Base-by-base conservation (phyloP, 2,888 invertebrate species). In the Proisotoma minuta region DNA sequence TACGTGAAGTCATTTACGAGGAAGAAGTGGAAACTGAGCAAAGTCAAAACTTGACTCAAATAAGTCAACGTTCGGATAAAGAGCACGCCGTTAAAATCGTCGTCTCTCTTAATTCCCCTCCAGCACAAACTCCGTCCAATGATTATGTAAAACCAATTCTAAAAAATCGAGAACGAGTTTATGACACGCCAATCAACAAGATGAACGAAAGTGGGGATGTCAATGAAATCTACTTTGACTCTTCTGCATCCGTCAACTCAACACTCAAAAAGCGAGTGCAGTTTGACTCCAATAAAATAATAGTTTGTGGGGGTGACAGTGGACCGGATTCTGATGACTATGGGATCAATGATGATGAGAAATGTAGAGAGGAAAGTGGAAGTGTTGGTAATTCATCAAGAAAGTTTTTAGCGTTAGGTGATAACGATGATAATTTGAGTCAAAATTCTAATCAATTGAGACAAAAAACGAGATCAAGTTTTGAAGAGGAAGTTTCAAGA, bases 1-100 rank as follows among this genome's bases (percentile, higher is more conserved):
- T 71, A 18, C 66, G 70, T 29, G 73, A 73, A 59, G 72, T 69
- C 0, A 73, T 73, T 59, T 72, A 71, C 39, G 73, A 73, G 57
- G 73, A 72, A 49, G 68, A 70, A 2, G 58, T 59, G 34, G 67
- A 65, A 24, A 27, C 26, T 27, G 52, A 52, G 12, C 51, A 52
- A 12, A 10, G 18, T 15, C 34, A 43, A 43, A 34, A 3, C 18
- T 53, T 53, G 43, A 2, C 59, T n/a, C n/a, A n/a, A n/a, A n/a
- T n/a, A n/a, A 53, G 28, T 53, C 29, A 24, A 28, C 5, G 49
- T 2, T 22, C 49, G 20, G 48, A 29, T 20, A 63, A 34, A 40
- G 62, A 62, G 20, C 65, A 70, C 53, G 60, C 73, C n/a, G 73
- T 73, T 3, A 73, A 73, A 63, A 71, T 71, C 24, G 63, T 69